Percentiles rank a stretch among this genome's conserved stretches.
These are phyloP conservation scores for Pseudois nayaur DNA, from an alignment of 2,113 vertebrate genomes.

Conservation along the genomic window DNA sequence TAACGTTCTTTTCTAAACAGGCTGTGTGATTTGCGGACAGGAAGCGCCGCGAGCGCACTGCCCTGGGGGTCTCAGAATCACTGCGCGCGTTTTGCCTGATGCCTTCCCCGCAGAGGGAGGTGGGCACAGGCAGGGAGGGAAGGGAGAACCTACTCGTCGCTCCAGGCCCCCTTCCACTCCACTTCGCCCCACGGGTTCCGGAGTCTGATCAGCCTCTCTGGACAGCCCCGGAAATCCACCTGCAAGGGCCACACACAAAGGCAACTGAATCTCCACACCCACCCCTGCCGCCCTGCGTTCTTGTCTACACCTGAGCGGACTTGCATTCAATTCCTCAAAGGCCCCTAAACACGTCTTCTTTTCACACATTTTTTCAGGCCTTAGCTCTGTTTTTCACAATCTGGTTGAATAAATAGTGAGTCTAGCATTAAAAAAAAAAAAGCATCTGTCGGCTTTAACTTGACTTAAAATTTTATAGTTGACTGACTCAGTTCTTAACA, in stretches of 20 bases:
- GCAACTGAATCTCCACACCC: neutral
- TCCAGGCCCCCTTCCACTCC: slow-evolving; percentile 93
- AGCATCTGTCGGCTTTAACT: neutral
- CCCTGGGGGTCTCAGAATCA: fast-evolving
- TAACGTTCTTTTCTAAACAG: neutral
- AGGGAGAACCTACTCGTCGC: slow-evolving; percentile 82
- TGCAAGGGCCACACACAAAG: slow-evolving; percentile 64
- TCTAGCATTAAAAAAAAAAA: neutral
- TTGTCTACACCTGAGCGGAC: fast-evolving
- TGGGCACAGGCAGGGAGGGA: neutral
- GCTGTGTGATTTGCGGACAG: neutral
- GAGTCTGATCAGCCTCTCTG: slow-evolving; percentile 81
- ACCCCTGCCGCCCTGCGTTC: neutral
- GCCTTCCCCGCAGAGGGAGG: neutral
- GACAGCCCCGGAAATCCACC: slow-evolving; percentile 77
- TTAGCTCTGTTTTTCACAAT: neutral
- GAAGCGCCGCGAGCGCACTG: neutral
- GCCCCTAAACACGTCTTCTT: neutral
- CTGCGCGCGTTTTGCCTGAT: fast-evolving
- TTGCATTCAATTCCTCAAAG: neutral
- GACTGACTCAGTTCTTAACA: neutral
- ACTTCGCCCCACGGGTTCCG: slow-evolving; percentile 92
- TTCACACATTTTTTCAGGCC: neutral
- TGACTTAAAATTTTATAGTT: neutral
- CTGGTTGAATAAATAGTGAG: neutral